Evolutionary conservation across 2,797 vertebrate species (phyloP).

Genomic region (Sciaenops ocellatus): DNA sequence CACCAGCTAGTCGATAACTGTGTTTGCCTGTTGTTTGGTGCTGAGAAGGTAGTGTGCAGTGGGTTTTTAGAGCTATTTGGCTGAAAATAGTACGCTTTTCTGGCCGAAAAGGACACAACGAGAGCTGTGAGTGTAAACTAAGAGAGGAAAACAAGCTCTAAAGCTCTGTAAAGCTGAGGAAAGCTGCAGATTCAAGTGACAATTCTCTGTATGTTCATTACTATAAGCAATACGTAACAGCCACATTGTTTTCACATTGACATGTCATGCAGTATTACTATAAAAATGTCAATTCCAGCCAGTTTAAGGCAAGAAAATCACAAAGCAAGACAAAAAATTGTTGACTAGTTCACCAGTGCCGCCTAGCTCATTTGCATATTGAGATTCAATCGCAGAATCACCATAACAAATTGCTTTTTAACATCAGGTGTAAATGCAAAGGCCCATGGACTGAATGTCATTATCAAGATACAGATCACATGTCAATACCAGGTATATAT

Average conservation of each 20-base stretch:
- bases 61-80: not conserved
- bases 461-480: slow-evolving; percentile 27
- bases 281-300: not conserved
- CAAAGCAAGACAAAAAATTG: not conserved
- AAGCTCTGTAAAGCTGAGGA: not conserved
- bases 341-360: slow-evolving; percentile 1
- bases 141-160: not conserved
- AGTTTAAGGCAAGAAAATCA: not conserved
- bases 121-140: not conserved
- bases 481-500: slow-evolving; percentile 9
- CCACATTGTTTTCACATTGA: not conserved
- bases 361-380: slow-evolving; percentile 19
- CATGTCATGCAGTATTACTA: slow-evolving; percentile 6
- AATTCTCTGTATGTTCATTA: not conserved
- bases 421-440: slow-evolving; percentile 27
- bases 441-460: slow-evolving; percentile 24
- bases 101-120: not conserved
- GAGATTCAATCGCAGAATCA: slow-evolving; percentile 20
- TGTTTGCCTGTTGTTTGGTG: not conserved
- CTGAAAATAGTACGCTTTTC: no score
- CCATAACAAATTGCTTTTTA: slow-evolving; percentile 37
- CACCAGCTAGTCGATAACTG: not conserved
- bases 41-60: not conserved
- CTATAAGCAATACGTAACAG: not conserved
- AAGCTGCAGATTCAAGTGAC: not conserved